Base-by-base conservation (phyloP, 2,797 vertebrate species). In the Alosa sapidissima region DNA sequence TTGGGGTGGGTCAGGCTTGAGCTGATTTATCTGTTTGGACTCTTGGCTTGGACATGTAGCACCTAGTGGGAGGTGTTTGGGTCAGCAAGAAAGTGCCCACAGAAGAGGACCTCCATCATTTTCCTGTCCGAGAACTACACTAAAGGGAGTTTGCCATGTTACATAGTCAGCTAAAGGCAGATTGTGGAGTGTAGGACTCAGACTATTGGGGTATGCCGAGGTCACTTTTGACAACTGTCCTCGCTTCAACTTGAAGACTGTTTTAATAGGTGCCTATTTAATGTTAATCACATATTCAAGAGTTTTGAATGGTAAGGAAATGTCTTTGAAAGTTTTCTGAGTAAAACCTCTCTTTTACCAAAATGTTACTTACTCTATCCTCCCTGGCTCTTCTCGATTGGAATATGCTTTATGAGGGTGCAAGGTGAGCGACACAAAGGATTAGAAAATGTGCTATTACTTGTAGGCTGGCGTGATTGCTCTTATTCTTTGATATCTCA, bases 21-120 rank as follows among this genome's bases (percentile, higher is more conserved):
- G 92, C 88, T 91, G 94, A 93, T 94, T 93, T 94, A 95, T 95
- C 91, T 94, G 93, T 93, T 94, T 92, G 91, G 89, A 86, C 88
- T 89, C 86, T 85, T 89, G 90, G 86, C 89, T 91, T 82, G 89
- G 91, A 86, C 86, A 41, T 88, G 81, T 84, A 91, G 92, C 88
- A 89, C 91, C 85, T 83, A 85, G 81, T 88, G 84, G 85, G 91
- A 89, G 92, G 72, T 86, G 91, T 91, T 90, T 88, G 89, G 93
- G 91, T 93, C 91, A 88, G 87, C 45, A 87, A 91, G 91, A 92
- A 82, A 89, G 92, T 90, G 90, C 89, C 16, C 16, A 5, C 36
- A 6, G 41, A 47, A 41, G 21, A 75, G 41, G 5, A 14, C 68
- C 68, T 72, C 68, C 68, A 36, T 36, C 68, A 41, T 33, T 5